Evolutionary conservation across 2,888 invertebrate genomes (phyloP), one percentile per base, ranked within the genome.

Genomic region (Dorcus hopei): DNA sequence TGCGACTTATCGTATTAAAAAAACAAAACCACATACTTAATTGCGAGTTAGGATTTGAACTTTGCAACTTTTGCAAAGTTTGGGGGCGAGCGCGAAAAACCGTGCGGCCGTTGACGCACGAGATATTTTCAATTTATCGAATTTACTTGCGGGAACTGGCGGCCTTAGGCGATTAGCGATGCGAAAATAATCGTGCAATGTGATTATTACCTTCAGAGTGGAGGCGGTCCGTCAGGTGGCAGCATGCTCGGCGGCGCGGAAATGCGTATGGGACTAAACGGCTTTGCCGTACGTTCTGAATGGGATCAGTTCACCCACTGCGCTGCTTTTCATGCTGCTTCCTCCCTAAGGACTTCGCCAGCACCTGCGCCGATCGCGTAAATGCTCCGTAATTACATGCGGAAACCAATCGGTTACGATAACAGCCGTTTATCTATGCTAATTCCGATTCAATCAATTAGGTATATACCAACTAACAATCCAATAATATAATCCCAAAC

Each of bases 211-310:
- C 70, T 73, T 71, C 68, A 72, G 61, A 69, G 70, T 65, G 71
- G 71, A 61, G 68, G 68, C 61, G 66, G 65, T 64, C 66, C 64
- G 70, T 74, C 73, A 68, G 73, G 74, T 70, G 74, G 73, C 73
- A 74, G 59, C 59, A 59, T 74, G 72, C 69, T 72, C 70, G 69
- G 56, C 67, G 60, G 66, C 65, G 69, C 62, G 70, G 63, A 68
- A 69, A 67, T 62, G 66, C 67, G 66, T 66, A 64, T 53, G 62
- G 58, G 51, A 59, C 61, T 58, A 55, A 58, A 51, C 61, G 52
- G 59, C 16, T 11, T 45, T 50, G 52, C 43, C 43, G 58, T 61
- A 56, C 57, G 58, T 50, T 62, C 61, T 50, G 64, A 40, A 60
- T 59, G 61, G 51, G 54, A 55, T 58, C 62, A 59, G 57, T 59